Base-by-base conservation (phyloP, 2,888 invertebrate species). In the Ormyrus nitidulus region DNA sequence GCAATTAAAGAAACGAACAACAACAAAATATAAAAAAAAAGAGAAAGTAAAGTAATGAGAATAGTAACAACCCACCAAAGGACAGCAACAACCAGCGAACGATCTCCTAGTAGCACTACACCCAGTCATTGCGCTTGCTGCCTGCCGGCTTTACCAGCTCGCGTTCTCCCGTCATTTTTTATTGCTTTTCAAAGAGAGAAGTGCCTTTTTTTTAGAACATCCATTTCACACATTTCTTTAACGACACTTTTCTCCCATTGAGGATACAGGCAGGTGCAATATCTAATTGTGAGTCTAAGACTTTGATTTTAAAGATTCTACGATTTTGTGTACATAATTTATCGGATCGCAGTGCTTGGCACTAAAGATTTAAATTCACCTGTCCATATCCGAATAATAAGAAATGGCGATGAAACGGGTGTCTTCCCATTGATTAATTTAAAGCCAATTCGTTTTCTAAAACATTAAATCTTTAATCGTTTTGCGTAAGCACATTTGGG, bases 61-160 rank as follows among this genome's bases (percentile, higher is more conserved):
- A 85, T 83, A 83, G 84, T 81, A 85, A 88, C 88, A 89, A 90
- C 88, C 90, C 90, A 90, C 90, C 90, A 90, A 90, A 90, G 90
- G 90, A 90, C 90, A 90, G 90, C 90, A 90, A 90, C 90, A 90
- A 90, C 90, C 90, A 90, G 90, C 90, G 87, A 89, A 89, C 86
- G 85, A 87, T 87, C 86, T 87, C 88, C 88, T 90, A 90, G 84
- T 85, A 87, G 87, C 87, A 84, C 83, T 86, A 85, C 83, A 85
- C 83, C 85, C 85, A 84, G 82, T 83, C 77, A 80, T 81, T 80
- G 82, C 74, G 82, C 79, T 85, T 88, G 87, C 88, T 89, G 89
- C 86, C 87, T 89, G 88, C 86, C 87, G 85, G 86, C 85, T 85
- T 71, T 88, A 88, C 86, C 86, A 85, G 85, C 85, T 85, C 76